These are phyloP conservation scores for Matsumyia berberina DNA, from an alignment of 2,888 invertebrate species.

Conservation along the genomic window DNA sequence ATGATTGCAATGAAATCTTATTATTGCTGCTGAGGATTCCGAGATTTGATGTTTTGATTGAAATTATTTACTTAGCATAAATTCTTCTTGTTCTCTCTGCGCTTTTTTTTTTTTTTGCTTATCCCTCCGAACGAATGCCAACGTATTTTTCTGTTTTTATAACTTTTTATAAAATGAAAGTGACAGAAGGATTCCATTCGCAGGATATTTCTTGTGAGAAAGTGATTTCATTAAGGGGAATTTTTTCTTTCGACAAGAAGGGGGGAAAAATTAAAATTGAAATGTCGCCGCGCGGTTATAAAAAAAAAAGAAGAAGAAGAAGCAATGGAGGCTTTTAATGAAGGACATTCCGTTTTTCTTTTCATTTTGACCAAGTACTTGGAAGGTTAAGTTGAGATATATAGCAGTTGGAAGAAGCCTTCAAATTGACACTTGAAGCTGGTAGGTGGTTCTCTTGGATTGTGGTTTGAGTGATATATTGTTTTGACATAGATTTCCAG, in stretches of 20 bases:
- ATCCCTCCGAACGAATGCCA: neutral
- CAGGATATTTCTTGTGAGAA: neutral
- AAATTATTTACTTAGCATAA: slow-evolving; percentile 71
- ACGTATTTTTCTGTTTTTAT: slow-evolving; percentile 25
- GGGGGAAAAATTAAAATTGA: slow-evolving; percentile 37
- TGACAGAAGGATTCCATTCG: slow-evolving; percentile 29
- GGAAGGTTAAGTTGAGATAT: slow-evolving; percentile 3
- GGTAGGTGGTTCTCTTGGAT: slow-evolving; percentile 1
- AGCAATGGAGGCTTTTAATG: slow-evolving; percentile 35
- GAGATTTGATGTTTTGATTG: slow-evolving; percentile 67
- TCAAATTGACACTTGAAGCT: slow-evolving; percentile 18
- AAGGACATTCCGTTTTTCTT: slow-evolving; percentile 31
- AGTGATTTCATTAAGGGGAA: slow-evolving; percentile 52
- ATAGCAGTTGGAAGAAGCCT: slow-evolving; percentile 2
- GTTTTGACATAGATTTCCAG: neutral
- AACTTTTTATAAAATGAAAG: slow-evolving; percentile 30
- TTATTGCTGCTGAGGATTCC: slow-evolving; percentile 54
- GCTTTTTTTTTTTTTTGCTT: slow-evolving; percentile 9
- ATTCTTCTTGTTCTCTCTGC: slow-evolving; percentile 19
- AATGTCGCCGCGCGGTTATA: slow-evolving; percentile 25
- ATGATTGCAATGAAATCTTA: slow-evolving; percentile 67
- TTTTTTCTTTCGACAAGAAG: neutral
- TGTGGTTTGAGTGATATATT: neutral
- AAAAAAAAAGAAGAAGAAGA: too few species aligned
- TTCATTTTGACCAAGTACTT: neutral